These are phyloP conservation scores for Prinia subflava DNA, from an alignment of 2,113 vertebrate species.

Conservation along the genomic window DNA sequence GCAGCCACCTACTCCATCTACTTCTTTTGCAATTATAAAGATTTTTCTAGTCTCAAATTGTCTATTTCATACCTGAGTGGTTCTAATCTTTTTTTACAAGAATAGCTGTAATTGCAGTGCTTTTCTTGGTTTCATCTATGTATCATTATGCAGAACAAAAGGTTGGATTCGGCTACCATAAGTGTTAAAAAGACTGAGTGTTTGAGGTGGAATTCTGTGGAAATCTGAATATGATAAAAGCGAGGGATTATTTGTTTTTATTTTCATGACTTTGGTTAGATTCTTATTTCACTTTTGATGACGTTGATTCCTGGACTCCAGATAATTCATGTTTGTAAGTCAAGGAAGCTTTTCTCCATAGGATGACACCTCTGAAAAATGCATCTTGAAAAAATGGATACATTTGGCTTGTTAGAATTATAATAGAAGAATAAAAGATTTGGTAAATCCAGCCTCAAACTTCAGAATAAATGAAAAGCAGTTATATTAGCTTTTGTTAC, in stretches of 20 bases:
- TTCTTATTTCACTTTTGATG: background rate
- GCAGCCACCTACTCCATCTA: background rate
- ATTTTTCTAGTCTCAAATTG: background rate
- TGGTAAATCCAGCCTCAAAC: background rate
- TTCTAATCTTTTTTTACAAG: background rate
- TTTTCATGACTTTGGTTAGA: background rate
- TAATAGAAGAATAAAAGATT: background rate
- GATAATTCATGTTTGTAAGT: background rate
- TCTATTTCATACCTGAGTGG: conserved; percentile 13
- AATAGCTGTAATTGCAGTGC: background rate
- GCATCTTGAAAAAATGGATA: background rate
- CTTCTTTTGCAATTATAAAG: background rate
- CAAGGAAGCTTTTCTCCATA: background rate
- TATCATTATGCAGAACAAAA: background rate
- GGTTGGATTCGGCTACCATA: background rate
- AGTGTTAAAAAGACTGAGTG: background rate
- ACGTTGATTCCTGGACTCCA: background rate
- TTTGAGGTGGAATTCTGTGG: background rate
- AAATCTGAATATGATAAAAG: background rate
- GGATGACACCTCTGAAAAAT: background rate
- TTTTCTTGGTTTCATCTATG: background rate
- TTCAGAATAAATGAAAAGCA: background rate
- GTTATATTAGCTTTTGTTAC: background rate
- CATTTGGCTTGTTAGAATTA: background rate
- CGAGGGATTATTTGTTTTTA: background rate